Conservation (phyloP, 2,797 vertebrate species). For the Alexandromys oeconomus region DNA sequence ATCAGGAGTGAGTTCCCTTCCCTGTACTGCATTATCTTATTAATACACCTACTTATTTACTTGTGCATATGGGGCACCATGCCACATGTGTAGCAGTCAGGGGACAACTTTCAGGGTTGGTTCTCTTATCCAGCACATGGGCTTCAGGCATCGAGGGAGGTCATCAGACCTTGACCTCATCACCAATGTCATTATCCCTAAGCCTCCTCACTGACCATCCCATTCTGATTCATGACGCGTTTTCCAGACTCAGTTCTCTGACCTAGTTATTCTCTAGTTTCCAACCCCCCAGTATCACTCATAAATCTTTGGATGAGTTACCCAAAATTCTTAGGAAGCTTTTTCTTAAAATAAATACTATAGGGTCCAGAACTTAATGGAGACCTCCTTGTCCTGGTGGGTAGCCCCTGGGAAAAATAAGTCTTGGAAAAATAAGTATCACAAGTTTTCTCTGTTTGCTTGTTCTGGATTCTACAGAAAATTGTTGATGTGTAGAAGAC, state of each 20-base stretch:
- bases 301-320: background rate
- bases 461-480: no score
- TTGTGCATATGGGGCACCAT: no score
- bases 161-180: background rate
- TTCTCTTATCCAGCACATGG: background rate
- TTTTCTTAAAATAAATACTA: background rate
- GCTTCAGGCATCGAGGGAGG: background rate
- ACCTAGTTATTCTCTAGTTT: constrained; percentile 1
- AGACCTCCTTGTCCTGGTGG: background rate
- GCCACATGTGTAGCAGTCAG: background rate
- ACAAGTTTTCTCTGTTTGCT: background rate
- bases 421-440: background rate
- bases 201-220: background rate
- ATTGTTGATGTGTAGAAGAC: background rate
- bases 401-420: background rate
- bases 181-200: background rate
- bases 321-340: background rate
- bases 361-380: background rate
- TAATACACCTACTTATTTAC: background rate
- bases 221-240: background rate
- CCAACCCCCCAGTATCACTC: background rate
- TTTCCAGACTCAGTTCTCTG: background rate
- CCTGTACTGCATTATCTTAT: background rate
- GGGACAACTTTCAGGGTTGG: background rate
- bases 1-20: background rate